Evolutionary conservation across 2,888 invertebrate genomes (phyloP).

Genomic region (Deilephila porcellus): DNA sequence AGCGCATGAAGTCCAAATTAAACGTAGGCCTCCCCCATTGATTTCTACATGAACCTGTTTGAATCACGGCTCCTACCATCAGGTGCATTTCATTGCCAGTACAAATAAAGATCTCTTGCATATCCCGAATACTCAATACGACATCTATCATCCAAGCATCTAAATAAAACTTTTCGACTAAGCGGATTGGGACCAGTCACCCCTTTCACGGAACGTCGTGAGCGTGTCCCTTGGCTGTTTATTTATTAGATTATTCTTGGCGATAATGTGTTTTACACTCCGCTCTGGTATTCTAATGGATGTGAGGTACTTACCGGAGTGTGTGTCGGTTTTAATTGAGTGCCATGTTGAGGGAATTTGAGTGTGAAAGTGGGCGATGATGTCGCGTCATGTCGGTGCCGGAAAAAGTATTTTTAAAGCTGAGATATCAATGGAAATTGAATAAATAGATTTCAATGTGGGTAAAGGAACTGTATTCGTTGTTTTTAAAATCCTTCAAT

Average conservation of each 20-base stretch:
- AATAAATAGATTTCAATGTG: background rate
- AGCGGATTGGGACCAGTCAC: conserved; percentile 31
- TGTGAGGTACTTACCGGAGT: conserved; percentile 32
- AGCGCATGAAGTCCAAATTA: too few species aligned
- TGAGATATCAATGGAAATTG: background rate
- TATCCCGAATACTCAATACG: background rate
- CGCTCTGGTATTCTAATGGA: conserved; percentile 61
- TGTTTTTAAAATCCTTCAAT: background rate
- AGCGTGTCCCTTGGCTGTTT: conserved; percentile 47
- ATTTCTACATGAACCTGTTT: too few species aligned
- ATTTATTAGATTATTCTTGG: conserved; percentile 54
- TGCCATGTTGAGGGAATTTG: conserved; percentile 30
- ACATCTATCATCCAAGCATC: background rate
- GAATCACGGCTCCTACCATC: too few species aligned
- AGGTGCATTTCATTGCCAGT: too few species aligned
- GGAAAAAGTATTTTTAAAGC: background rate
- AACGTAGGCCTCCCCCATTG: too few species aligned
- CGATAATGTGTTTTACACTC: conserved; percentile 59
- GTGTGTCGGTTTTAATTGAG: conserved; percentile 39
- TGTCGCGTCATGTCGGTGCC: conserved; percentile 8
- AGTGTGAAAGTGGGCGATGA: conserved; percentile 24
- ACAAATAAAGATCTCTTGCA: too few species aligned
- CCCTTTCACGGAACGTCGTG: conserved; percentile 41
- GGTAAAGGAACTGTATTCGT: background rate
- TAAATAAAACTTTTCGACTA: conserved; percentile 14